Conservation (phyloP, 1,140 invertebrate genomes). For the Hermetia illucens region DNA sequence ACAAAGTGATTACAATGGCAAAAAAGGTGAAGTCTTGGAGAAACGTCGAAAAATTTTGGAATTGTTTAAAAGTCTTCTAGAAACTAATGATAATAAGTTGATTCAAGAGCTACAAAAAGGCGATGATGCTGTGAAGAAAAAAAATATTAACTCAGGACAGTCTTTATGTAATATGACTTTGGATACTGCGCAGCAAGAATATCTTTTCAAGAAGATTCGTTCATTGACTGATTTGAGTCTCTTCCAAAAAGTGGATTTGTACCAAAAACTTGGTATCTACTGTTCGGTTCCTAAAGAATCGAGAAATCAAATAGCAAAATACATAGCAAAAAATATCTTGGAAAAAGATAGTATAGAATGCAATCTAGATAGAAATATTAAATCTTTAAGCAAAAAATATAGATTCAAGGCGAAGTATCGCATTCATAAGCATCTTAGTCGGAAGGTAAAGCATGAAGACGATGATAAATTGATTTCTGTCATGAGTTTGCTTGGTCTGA, state of each 20-base stretch:
- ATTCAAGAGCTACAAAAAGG: slow-evolving; percentile 24
- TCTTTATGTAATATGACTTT: too few relatives aligned
- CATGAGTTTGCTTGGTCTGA: too few relatives aligned
- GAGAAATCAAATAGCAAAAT: slow-evolving; percentile 8
- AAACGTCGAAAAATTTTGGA: slow-evolving; percentile 15
- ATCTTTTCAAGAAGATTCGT: not conserved
- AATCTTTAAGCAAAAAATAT: slow-evolving; percentile 4
- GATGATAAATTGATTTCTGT: slow-evolving; percentile 15
- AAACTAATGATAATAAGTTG: slow-evolving; percentile 21
- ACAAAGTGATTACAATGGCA: not conserved
- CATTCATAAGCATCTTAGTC: slow-evolving; percentile 9
- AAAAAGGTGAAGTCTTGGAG: slow-evolving; percentile 5
- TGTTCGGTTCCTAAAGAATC: slow-evolving; percentile 10
- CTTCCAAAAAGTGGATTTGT: slow-evolving; percentile 7
- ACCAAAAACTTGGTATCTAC: slow-evolving; percentile 19
- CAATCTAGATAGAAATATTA: not conserved
- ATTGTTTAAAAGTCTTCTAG: slow-evolving; percentile 17
- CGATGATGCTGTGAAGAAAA: too few relatives aligned
- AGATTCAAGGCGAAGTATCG: slow-evolving; percentile 23
- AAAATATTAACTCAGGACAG: too few relatives aligned
- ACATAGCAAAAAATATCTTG: not conserved
- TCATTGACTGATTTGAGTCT: slow-evolving; percentile 1
- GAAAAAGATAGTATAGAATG: not conserved
- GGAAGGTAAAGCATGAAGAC: slow-evolving; percentile 9
- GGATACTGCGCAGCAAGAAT: not conserved